These are phyloP conservation scores for Craseonycteris thonglongyai DNA, from an alignment of 2,113 vertebrate species.

Conservation along the genomic window DNA sequence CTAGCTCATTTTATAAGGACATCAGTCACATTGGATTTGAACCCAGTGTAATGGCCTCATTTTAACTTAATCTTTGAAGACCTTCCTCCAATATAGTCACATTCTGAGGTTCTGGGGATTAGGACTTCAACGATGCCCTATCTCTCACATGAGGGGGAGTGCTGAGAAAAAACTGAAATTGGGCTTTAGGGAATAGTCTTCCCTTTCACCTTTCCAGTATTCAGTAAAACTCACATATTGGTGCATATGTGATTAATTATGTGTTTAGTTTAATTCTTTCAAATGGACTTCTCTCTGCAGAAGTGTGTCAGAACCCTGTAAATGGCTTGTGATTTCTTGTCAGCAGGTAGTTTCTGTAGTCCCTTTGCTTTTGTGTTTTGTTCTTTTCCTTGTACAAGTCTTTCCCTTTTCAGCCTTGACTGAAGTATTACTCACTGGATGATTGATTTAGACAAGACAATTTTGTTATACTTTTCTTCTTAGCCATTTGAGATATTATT, in stretches of 20 bases:
- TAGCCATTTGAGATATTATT: background rate
- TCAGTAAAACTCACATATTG: background rate
- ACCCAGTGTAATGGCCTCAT: background rate
- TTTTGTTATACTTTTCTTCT: background rate
- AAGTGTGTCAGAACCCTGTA: background rate
- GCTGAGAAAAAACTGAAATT: background rate
- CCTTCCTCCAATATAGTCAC: background rate
- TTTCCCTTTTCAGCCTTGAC: background rate
- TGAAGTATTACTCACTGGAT: background rate
- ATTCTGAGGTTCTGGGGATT: background rate
- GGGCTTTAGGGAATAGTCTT: background rate
- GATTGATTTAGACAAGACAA: background rate
- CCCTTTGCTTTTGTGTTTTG: background rate
- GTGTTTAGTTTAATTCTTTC: background rate
- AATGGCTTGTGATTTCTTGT: background rate
- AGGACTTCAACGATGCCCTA: background rate
- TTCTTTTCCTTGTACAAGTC: background rate
- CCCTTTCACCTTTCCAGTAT: background rate
- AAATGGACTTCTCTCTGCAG: background rate
- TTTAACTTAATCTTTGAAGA: background rate
- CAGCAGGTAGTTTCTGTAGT: background rate
- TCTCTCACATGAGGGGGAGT: background rate
- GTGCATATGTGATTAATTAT: background rate
- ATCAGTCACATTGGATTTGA: background rate
- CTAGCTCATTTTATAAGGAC: background rate